Evolutionary conservation across 2,888 invertebrate species (phyloP), one percentile per base, ranked within the genome.

Genomic region (Dicranocentrus wangi): DNA sequence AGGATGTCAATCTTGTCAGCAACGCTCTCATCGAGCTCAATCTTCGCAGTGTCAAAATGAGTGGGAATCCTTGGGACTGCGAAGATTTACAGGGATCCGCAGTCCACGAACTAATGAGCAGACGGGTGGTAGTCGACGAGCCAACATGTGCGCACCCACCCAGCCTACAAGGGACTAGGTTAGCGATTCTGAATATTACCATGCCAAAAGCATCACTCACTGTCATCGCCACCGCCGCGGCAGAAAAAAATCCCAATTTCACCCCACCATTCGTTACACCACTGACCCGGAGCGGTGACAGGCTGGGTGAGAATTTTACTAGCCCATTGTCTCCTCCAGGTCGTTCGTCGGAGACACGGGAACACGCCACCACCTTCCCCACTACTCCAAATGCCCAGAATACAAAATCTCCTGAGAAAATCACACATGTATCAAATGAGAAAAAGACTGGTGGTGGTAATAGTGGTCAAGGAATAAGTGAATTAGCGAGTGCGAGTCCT

Each of bases 61-160:
- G 91, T 75, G 93, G 92, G 3, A 95, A 95, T 88, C 90, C 91
- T 25, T 91, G 94, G 89, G 92, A 93, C 87, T 95, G 95, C 88
- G 91, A 90, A 61, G 88, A 89, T 61, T 77, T 84, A 60, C 79
- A 78, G 15, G 81, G 79, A 79, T 84, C 84, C 1, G 83, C 87
- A 32, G 86, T 89, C 47, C 82, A 87, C 65, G 89, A 89, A 89
- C 83, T 90, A 78, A 85, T 87, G 23, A 86, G 87, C 39, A 82
- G 82, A 66, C 58, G 79, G 76, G 80, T 70, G 25, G 60, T 77
- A 25, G 78, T 81, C 21, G 83, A 84, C 81, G 77, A 69, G 28
- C 84, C 84, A 27, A 73, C 66, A 23, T 84, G 84, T 55, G 80
- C 63, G 19, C 72, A 72, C 39, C 84, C 84, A 63, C 39, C 65